Conservation (phyloP, 2,888 invertebrate species). For the Eupithecia inturbata region DNA sequence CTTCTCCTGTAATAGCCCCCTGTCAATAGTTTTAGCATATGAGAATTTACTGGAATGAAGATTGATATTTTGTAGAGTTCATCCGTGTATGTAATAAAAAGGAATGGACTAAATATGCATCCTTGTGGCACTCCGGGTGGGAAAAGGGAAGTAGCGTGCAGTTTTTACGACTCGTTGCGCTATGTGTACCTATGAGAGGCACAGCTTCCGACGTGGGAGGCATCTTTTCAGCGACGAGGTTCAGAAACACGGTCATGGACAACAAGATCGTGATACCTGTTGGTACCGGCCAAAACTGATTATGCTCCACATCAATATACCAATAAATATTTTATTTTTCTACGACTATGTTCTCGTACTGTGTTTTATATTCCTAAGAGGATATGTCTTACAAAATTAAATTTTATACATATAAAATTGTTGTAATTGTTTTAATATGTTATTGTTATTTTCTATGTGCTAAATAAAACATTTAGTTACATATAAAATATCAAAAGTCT, state of each 20-base stretch:
- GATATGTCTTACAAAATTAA: background rate
- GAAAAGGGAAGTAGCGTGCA: conserved; percentile 55
- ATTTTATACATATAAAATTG: too few species aligned
- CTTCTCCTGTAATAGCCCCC: conserved; percentile 53
- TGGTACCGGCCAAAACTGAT: conserved; percentile 72
- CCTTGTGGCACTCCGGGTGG: conserved; percentile 39
- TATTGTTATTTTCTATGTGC: too few species aligned
- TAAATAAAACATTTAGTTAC: too few species aligned
- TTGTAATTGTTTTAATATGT: too few species aligned
- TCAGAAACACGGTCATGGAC: conserved; percentile 98
- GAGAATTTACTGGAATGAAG: background rate
- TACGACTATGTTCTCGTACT: background rate
- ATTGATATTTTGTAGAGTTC: conserved; percentile 14
- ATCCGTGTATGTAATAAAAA: conserved; percentile 35
- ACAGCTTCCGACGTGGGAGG: conserved; percentile 94
- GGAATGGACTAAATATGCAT: conserved; percentile 31
- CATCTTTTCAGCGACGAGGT: conserved; percentile 98
- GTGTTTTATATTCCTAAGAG: background rate
- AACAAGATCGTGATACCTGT: conserved; percentile 98
- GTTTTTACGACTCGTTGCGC: conserved; percentile 42
- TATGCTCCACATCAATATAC: conserved; percentile 22
- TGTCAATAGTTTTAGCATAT: conserved; percentile 49
- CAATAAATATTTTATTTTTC: background rate
- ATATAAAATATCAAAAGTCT: background rate
- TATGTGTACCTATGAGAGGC: conserved; percentile 89